These are phyloP conservation scores for Apostichopus leukothele DNA, from an alignment of 53 echinoderm and acorn worm species.

Conservation along the genomic window DNA sequence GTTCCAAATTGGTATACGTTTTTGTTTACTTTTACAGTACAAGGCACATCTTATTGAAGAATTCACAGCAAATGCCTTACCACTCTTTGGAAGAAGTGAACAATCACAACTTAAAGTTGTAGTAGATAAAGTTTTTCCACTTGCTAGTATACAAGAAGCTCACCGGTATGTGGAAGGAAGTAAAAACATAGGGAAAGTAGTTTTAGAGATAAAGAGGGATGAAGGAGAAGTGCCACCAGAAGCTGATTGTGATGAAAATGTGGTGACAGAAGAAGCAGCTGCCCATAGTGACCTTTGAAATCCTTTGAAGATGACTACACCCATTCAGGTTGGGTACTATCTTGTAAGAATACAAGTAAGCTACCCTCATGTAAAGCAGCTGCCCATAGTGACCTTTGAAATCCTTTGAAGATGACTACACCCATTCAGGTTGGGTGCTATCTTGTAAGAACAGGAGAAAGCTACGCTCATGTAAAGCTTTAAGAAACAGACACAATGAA, in stretches of 20 bases:
- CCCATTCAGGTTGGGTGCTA: too few species aligned
- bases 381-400: conserved; percentile 15
- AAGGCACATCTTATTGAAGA: conserved; percentile 68
- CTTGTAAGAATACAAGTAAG: too few species aligned
- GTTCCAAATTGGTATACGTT: too few species aligned
- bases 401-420: too few species aligned
- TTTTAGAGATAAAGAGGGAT: conserved; percentile 53
- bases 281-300: conserved; percentile 12
- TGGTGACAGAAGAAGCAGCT: not conserved
- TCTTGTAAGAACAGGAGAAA: too few species aligned
- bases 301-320: too few species aligned
- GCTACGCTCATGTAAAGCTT: not conserved
- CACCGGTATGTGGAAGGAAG: conserved; percentile 77
- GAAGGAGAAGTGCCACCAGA: conserved; percentile 19
- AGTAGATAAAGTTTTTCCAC: conserved; percentile 69
- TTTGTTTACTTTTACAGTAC: conserved; percentile 59
- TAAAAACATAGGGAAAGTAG: conserved; percentile 86
- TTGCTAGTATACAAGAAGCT: conserved; percentile 72
- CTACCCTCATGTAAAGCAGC: not conserved
- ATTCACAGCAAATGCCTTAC: conserved; percentile 70
- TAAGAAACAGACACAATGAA: too few species aligned
- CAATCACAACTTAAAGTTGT: conserved; percentile 56
- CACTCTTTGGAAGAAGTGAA: conserved; percentile 54
- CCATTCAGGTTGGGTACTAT: too few species aligned
- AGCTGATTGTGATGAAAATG: not conserved